Percentiles rank a stretch among this genome's conserved stretches.
Conservation (phyloP, 2,113 vertebrate species). For the Acanthochromis polyacanthus region DNA sequence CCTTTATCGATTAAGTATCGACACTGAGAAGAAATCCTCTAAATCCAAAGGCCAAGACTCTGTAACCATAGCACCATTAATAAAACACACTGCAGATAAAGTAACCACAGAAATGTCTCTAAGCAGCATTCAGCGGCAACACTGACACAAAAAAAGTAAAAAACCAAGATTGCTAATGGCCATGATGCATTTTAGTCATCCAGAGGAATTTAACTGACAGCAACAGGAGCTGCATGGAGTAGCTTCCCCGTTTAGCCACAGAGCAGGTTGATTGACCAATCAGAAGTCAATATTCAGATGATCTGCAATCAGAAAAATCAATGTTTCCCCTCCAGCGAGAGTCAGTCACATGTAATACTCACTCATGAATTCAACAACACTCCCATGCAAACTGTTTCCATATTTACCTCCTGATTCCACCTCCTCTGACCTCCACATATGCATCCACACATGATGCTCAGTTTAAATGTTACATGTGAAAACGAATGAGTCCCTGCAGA, state of each 20-base stretch:
- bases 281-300: slow-evolving; percentile 16
- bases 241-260: background rate
- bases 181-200: background rate
- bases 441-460: slow-evolving; percentile 22
- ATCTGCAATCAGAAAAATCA: background rate
- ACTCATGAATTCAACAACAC: background rate
- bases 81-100: too few species aligned
- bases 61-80: too few species aligned
- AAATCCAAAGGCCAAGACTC: too few species aligned
- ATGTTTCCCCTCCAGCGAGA: background rate
- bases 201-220: background rate
- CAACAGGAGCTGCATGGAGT: background rate
- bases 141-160: too few species aligned
- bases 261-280: background rate
- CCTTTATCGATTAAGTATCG: too few species aligned
- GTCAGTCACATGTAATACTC: background rate
- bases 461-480: slow-evolving; percentile 40
- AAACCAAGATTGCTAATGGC: background rate
- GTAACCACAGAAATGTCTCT: too few species aligned
- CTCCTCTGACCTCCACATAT: background rate
- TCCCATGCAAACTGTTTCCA: background rate
- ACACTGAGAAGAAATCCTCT: too few species aligned
- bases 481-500: slow-evolving; percentile 45
- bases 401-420: background rate
- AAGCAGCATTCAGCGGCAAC: too few species aligned